These are phyloP conservation scores for Myodes glareolus DNA, from an alignment of 2,113 vertebrate genomes.

Conservation along the genomic window DNA sequence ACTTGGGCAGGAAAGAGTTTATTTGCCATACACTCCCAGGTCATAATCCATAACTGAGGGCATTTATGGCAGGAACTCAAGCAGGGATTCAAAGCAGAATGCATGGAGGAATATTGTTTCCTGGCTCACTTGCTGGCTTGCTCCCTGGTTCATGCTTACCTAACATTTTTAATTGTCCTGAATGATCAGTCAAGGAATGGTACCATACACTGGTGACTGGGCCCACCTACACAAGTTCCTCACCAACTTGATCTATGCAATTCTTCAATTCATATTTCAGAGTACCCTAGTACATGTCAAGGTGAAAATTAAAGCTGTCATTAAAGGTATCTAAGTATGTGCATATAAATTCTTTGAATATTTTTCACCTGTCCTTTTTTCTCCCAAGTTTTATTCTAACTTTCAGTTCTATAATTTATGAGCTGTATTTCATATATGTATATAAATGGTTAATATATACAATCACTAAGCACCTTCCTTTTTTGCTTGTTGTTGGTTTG, in stretches of 20 bases:
- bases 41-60: not conserved
- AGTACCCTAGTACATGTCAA: not conserved
- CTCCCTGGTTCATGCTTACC: not conserved
- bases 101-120: no score
- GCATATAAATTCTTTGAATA: not conserved
- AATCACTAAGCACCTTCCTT: not conserved
- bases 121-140: not conserved
- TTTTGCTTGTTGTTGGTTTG: no score
- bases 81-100: not conserved
- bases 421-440: not conserved
- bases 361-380: not conserved
- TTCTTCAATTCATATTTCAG: not conserved
- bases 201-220: not conserved
- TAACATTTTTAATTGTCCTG: not conserved
- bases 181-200: not conserved
- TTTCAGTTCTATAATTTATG: not conserved
- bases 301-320: not conserved
- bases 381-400: not conserved
- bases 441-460: not conserved
- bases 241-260: no score
- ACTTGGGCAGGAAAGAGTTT: not conserved
- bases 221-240: not conserved
- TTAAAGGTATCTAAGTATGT: not conserved
- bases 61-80: not conserved
- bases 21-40: not conserved